Percentiles rank a stretch among this genome's conserved stretches.
Evolutionary conservation across 2,888 invertebrate genomes (phyloP).

Genomic region (Cheilosia pagana): DNA sequence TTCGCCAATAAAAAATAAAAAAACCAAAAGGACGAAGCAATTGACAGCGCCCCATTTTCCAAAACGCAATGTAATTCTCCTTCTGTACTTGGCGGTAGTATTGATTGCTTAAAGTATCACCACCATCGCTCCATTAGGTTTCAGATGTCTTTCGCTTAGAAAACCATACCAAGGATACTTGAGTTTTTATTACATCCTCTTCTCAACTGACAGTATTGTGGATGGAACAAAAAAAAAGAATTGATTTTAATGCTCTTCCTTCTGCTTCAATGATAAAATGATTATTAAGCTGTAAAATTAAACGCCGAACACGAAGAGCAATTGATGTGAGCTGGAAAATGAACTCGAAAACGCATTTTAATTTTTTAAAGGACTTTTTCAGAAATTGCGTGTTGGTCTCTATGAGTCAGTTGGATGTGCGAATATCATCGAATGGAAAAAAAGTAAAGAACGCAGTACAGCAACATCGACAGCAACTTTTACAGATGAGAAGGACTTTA

Average conservation of each 20-base stretch:
- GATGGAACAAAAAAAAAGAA: not conserved
- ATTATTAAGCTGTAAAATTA: not conserved
- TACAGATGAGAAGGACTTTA: too few relatives aligned
- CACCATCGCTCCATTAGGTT: constrained; percentile 6
- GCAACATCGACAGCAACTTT: too few relatives aligned
- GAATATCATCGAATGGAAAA: too few relatives aligned
- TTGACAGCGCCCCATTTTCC: not conserved
- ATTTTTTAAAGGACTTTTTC: too few relatives aligned
- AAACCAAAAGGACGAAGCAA: not conserved
- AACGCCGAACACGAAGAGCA: not conserved
- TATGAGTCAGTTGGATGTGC: too few relatives aligned
- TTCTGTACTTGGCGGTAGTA: not conserved
- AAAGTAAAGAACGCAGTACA: too few relatives aligned
- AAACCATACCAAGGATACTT: not conserved
- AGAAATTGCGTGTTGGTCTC: too few relatives aligned
- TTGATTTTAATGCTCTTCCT: not conserved
- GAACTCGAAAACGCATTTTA: not conserved
- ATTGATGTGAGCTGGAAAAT: not conserved
- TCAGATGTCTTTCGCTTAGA: not conserved
- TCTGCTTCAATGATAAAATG: not conserved
- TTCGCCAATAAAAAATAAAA: not conserved
- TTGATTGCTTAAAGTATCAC: not conserved
- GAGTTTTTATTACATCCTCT: constrained; percentile 5
- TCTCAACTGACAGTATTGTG: not conserved
- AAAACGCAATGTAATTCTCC: not conserved